Evolutionary conservation across 2,113 vertebrate genomes (phyloP).

Genomic region (Sebastes schlegelii): DNA sequence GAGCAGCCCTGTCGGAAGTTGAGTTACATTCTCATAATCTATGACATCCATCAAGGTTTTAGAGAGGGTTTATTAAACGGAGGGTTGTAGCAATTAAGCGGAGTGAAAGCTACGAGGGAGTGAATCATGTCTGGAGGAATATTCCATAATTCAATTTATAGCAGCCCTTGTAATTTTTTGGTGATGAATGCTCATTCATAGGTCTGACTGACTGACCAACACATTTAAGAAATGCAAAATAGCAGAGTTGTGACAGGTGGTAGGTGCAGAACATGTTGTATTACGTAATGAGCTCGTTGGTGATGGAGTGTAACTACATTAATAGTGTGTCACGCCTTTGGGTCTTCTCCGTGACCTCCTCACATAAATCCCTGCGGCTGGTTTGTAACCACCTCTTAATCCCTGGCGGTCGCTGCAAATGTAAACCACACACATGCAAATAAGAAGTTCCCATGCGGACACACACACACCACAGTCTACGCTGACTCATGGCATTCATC

Average conservation of each 20-base stretch:
- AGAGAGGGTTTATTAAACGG: conserved; percentile 7
- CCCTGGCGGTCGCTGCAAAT: conserved; percentile 17
- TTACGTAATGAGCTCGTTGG: conserved; percentile 49
- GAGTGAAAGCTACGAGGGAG: conserved; percentile 6
- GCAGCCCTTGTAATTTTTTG: conserved; percentile 11
- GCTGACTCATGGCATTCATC: conserved; percentile 49
- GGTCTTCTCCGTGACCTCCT: conserved; percentile 64
- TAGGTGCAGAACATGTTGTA: conserved; percentile 30
- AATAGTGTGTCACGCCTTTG: conserved; percentile 55
- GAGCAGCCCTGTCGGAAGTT: conserved; percentile 11
- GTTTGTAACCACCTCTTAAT: conserved; percentile 47
- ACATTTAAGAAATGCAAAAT: conserved; percentile 4
- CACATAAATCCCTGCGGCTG: conserved; percentile 35
- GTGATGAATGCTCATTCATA: conserved; percentile 24
- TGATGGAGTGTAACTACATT: conserved; percentile 54
- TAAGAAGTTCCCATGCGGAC: conserved; percentile 3
- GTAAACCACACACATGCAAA: conserved; percentile 43
- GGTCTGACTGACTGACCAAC: neutral
- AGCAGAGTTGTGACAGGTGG: conserved; percentile 28
- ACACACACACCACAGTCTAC: neutral
- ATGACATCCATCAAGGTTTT: conserved; percentile 17
- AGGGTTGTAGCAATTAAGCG: neutral
- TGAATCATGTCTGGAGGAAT: conserved; percentile 29
- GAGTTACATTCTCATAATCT: conserved; percentile 23
- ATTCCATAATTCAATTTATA: conserved; percentile 5